A percentile compares a stretch with the other conserved stretches of the same genome.
These are phyloP conservation scores for Anodontia alba DNA, from an alignment of 2,888 invertebrate genomes.

Conservation along the genomic window DNA sequence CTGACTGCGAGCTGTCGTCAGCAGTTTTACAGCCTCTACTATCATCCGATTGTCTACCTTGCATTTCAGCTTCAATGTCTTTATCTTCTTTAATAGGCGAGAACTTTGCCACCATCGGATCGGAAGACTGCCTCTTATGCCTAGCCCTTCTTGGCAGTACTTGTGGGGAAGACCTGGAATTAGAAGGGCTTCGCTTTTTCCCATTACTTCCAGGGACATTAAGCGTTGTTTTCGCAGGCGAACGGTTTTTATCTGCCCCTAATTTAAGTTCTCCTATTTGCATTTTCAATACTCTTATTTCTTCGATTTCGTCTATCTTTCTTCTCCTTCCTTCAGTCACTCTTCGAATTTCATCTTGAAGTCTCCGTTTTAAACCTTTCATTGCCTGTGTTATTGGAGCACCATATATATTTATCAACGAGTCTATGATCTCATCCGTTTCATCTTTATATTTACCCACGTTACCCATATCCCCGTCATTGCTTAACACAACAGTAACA, in stretches of 20 bases:
- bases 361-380: constrained; percentile 82
- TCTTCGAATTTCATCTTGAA: constrained; percentile 86
- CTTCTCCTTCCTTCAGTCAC: constrained; percentile 84
- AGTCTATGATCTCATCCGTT: constrained; percentile 80
- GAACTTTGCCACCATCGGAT: constrained; percentile 87
- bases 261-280: constrained; percentile 79
- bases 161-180: constrained; percentile 80
- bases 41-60: constrained; percentile 65
- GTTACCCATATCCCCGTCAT: constrained; percentile 41
- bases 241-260: constrained; percentile 65
- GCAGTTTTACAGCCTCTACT: constrained; percentile 62
- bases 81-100: constrained; percentile 86
- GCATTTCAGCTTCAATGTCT: constrained; percentile 85
- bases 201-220: constrained; percentile 57
- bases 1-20: constrained; percentile 80
- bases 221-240: constrained; percentile 44
- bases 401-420: constrained; percentile 81
- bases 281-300: constrained; percentile 81
- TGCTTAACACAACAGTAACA: constrained; percentile 15
- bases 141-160: constrained; percentile 70
- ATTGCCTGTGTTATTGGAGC: constrained; percentile 82
- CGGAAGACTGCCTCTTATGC: constrained; percentile 87
- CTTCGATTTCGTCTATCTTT: constrained; percentile 85
- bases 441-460: constrained; percentile 71
- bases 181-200: constrained; percentile 58